Evolutionary conservation across 2,797 vertebrate species (phyloP), one percentile per base, ranked within the genome.

Genomic region (Cephalopachus bancanus): DNA sequence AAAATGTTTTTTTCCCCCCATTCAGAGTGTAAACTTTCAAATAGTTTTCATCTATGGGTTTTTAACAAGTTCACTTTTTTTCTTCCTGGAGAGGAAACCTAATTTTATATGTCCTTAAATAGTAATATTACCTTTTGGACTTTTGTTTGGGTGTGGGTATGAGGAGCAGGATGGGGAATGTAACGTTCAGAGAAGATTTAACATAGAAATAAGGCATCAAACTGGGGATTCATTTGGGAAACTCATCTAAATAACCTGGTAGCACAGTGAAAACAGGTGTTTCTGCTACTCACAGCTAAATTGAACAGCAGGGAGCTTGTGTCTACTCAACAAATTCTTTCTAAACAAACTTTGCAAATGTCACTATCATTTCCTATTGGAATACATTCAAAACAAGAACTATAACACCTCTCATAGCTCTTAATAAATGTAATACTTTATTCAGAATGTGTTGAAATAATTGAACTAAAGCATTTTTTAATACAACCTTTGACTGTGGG

Each of bases 271-370:
- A 91, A 85, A 69, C 57, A 62, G 79, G n/a, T 91, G 57, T 84
- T 91, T 67, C 79, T 59, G 37, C 33, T 93, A 24, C 49, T 5
- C 28, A 78, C 26, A 26, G 33, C 37, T 51, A 91, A 88, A 49
- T 12, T 22, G 5, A 81, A 49, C 59, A 86, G 81, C 55, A 67
- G 80, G 30, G 5, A 92, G 64, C 55, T 55, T 3, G n/a, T 80
- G 33, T 88, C 28, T 84, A 64, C 59, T 86, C 33, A 64, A 17
- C 69, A 75, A 65, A 1, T n/a, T 89, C 49, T 79, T 94, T 79
- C 28, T 75, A 94, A 96, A 91, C 74, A 90, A 91, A 91, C 75
- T 91, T 88, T 78, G 59, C 60, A 94, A 93, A 81, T 88, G 15
- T 64, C 22, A 74, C 19, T 71, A 55, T 93, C 24, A 57, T 95